phyloP scores from a whole-genome alignment of 2,797 vertebrate species.

The Acanthurus tractus region DNA sequence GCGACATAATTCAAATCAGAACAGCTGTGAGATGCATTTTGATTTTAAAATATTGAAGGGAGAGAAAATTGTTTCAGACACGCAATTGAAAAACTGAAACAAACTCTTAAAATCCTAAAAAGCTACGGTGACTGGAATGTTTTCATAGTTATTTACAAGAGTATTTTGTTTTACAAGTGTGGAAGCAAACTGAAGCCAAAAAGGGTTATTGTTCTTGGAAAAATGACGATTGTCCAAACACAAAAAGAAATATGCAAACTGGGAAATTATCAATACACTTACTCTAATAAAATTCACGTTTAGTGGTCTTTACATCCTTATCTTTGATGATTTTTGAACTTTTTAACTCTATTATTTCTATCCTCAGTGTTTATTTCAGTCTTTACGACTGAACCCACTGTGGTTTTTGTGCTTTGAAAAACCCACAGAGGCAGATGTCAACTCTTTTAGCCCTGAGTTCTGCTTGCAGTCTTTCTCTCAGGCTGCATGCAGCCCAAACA shows the following conservation, averaged over 20 bases:
- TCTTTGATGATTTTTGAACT: too few relatives aligned
- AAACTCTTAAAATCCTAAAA: background rate
- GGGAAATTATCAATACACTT: background rate
- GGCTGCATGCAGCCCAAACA: too few relatives aligned
- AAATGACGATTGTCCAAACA: background rate
- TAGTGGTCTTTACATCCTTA: too few relatives aligned
- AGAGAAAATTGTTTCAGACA: background rate
- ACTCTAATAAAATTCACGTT: background rate
- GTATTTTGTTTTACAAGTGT: background rate
- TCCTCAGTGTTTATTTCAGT: background rate
- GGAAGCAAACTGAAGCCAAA: background rate
- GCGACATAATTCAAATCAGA: background rate
- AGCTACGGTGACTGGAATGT: background rate
- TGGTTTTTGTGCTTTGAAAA: background rate
- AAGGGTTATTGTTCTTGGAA: too few relatives aligned
- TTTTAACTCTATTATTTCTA: too few relatives aligned
- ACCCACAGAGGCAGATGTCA: background rate
- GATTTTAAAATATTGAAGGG: background rate
- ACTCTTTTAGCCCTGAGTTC: background rate
- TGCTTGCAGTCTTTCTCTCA: background rate
- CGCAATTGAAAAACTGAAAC: background rate
- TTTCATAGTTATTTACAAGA: slow-evolving; percentile 2
- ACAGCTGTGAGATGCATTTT: background rate
- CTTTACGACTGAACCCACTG: background rate
- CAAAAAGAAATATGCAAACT: background rate